phyloP scores from a whole-genome alignment of 2,113 vertebrate species.

The Suricata suricatta region DNA sequence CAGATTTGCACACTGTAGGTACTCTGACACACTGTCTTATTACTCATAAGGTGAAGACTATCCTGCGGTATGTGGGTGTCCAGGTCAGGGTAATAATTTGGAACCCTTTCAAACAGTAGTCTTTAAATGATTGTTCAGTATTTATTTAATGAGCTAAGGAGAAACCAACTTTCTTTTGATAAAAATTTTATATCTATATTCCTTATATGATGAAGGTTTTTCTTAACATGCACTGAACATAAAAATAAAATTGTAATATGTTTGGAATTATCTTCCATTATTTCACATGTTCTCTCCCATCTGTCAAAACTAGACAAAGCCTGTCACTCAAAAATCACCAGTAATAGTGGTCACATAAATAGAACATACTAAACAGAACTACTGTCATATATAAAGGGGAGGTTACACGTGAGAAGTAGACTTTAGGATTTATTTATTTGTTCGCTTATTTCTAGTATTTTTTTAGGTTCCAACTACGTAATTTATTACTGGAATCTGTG shows the following conservation, averaged over 20 bases:
- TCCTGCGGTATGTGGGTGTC: background rate
- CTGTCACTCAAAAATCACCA: background rate
- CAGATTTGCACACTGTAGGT: background rate
- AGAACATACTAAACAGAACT: background rate
- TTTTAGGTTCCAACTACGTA: background rate
- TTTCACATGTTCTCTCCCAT: background rate
- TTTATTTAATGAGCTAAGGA: background rate
- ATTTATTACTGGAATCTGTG: background rate
- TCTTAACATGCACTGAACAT: background rate
- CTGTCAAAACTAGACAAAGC: background rate
- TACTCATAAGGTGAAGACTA: background rate
- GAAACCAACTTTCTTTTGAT: background rate
- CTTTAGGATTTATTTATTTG: background rate
- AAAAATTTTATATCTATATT: background rate
- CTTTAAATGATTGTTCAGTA: background rate
- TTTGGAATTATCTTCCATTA: background rate
- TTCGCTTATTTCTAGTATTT: conserved; percentile 6
- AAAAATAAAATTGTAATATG: background rate
- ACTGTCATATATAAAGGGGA: background rate
- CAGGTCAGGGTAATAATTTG: background rate
- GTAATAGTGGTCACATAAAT: background rate
- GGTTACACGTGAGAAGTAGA: background rate
- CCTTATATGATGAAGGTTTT: background rate
- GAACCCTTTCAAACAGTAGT: background rate
- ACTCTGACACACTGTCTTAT: background rate